phyloP scores from a whole-genome alignment of 2,797 vertebrate genomes.

The Emys orbicularis region DNA sequence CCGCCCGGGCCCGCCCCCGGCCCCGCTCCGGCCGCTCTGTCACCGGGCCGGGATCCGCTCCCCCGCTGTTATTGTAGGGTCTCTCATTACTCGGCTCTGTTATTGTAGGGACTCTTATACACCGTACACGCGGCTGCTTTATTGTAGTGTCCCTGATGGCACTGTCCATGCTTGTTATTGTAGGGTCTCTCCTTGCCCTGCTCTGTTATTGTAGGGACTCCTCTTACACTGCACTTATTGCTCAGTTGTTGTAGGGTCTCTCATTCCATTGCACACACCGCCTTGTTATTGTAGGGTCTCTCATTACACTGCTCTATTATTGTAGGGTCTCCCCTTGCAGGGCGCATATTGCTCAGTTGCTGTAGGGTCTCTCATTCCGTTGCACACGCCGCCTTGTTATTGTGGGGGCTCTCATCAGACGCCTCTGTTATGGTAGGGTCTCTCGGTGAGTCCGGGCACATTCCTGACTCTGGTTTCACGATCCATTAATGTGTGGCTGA shows the following conservation, averaged over 20 bases:
- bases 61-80: too few species aligned
- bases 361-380: background rate
- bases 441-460: background rate
- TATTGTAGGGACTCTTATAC: too few species aligned
- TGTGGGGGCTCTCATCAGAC: background rate
- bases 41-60: too few species aligned
- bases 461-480: background rate
- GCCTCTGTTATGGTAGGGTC: background rate
- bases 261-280: too few species aligned
- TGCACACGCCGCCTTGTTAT: background rate
- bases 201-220: too few species aligned
- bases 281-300: background rate
- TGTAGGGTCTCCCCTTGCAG: background rate
- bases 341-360: too few species aligned
- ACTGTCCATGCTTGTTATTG: too few species aligned
- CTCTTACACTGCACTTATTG: too few species aligned
- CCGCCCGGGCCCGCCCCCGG: background rate
- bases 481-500: background rate
- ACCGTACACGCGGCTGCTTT: too few species aligned
- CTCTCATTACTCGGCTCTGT: too few species aligned
- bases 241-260: background rate
- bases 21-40: background rate
- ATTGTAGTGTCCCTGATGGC: too few species aligned
- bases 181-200: too few species aligned
- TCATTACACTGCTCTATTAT: background rate